Evolutionary conservation across 2,113 vertebrate species (phyloP), one percentile per base, ranked within the genome.

Genomic region (Baryphthengus martii): DNA sequence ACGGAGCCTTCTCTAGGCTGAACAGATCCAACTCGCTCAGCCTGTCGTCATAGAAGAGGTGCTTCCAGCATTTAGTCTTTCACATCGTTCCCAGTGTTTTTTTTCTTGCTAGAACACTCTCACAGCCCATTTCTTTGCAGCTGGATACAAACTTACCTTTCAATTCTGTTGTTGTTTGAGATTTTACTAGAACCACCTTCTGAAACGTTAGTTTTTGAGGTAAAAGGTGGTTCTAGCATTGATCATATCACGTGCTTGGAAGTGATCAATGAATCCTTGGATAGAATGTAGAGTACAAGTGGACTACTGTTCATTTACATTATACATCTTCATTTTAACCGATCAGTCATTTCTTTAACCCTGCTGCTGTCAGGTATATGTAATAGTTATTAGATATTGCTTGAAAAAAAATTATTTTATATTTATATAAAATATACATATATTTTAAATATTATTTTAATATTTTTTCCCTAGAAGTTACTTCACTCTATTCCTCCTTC

Each of bases 391-490:
- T 55, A 47, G 11, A 52, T 47, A 52, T 0, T 55, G 4, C 40
- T 47, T 76, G 25, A 8, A 35, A 62, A 47, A 9, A 19, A 3
- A 26, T 4, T 23, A 39, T 50, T 59, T 63, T 9, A 16, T n/a
- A n/a, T n/a, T n/a, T n/a, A n/a, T n/a, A n/a, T n/a, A n/a, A n/a
- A n/a, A n/a, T n/a, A n/a, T n/a, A n/a, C n/a, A n/a, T n/a, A n/a
- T n/a, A n/a, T n/a, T n/a, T n/a, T n/a, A n/a, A 9, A 19, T 4
- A 26, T 4, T 23, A 39, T 50, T 59, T 63, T 9, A 16, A 0
- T 44, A 7, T 53, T 52, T 40, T 53, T 88, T 45, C 7, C n/a
- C 16, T 35, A 8, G 5, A 49, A 39, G 15, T 49, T 39, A 49
- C 26, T 77, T 80, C 13, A 35, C 5, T 25, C 24, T 42, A 19